Conservation (phyloP, 2,888 invertebrate species). For the Athetis lepigone region DNA sequence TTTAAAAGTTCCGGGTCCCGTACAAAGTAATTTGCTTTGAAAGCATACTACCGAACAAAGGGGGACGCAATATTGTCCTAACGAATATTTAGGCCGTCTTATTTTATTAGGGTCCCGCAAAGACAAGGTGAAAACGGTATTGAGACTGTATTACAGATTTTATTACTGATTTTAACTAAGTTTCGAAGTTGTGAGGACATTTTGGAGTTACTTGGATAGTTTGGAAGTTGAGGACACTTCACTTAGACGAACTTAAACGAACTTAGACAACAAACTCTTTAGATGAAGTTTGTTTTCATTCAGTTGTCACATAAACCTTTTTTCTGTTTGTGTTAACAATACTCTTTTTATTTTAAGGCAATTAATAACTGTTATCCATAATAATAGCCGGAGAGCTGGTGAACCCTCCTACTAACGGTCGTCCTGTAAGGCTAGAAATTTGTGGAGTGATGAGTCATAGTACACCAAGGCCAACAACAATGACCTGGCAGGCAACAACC, state of each 20-base stretch:
- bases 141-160: conserved; percentile 50
- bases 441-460: too few relatives aligned
- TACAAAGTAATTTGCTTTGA: conserved; percentile 76
- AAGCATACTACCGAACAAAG: conserved; percentile 65
- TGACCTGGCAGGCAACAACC: too few relatives aligned
- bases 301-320: background rate
- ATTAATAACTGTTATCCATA: too few relatives aligned
- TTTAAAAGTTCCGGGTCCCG: conserved; percentile 71
- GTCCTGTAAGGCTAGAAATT: too few relatives aligned
- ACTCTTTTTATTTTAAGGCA: too few relatives aligned
- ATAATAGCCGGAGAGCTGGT: too few relatives aligned
- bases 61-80: conserved; percentile 64
- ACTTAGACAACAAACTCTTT: background rate
- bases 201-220: conserved; percentile 28
- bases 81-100: conserved; percentile 63
- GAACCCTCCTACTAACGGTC: too few relatives aligned
- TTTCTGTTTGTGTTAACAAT: too few relatives aligned
- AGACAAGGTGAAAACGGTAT: conserved; percentile 53
- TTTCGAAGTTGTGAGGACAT: conserved; percentile 21
- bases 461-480: too few relatives aligned
- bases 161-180: conserved; percentile 35
- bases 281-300: background rate
- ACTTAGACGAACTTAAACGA: background rate
- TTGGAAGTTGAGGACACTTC: conserved; percentile 8
- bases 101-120: conserved; percentile 59